Base-by-base conservation (phyloP, 2,888 invertebrate species). In the Therioaphis trifolii region DNA sequence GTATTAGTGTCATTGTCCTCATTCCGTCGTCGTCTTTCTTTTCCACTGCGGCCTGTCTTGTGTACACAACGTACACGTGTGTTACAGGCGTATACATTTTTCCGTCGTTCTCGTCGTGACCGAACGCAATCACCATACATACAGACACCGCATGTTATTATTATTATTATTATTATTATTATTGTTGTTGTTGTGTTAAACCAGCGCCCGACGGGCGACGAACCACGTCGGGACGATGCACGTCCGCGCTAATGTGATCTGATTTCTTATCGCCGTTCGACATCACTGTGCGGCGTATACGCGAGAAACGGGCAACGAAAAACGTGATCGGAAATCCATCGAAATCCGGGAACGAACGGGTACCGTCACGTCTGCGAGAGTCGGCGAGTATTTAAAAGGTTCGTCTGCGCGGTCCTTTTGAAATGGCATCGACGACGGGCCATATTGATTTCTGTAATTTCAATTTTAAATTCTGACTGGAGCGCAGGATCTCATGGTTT, bases 1-100 rank as follows among this genome's bases (percentile, higher is more conserved):
- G 12, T 49, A 72, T 29, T 27, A 29, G 49, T 72, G 49, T 72
- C 49, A 72, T 49, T 72, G 71, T 72, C 71, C 71, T 72, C 71
- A 29, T 72, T 72, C 49, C 49, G 27, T 72, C 49, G 4, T 49
- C 49, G 4, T 72, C 49, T 49, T 49, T 71, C 46, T 15, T 71
- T 27, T 49, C 12, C 46, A 2, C n/a, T 18, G 18, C 18, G 18
- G 18, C 5, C n/a, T 18, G 15, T 52, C n/a, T n/a, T 3, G n/a
- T 52, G 4, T n/a, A 18, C 5, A 52, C 52, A 35, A 35, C 7
- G 35, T 35, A 35, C 7, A 46, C 12, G 46, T 21, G 14, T 69
- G 18, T 49, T 71, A 35, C 35, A 35, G 49, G 27, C 11, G 27
- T 2, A 27, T 18, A 27, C 27, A 12, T 71, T 55, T 72, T 72